These are phyloP conservation scores for Trimorus sp. DNA, from an alignment of 2,888 invertebrate genomes.

Conservation along the genomic window DNA sequence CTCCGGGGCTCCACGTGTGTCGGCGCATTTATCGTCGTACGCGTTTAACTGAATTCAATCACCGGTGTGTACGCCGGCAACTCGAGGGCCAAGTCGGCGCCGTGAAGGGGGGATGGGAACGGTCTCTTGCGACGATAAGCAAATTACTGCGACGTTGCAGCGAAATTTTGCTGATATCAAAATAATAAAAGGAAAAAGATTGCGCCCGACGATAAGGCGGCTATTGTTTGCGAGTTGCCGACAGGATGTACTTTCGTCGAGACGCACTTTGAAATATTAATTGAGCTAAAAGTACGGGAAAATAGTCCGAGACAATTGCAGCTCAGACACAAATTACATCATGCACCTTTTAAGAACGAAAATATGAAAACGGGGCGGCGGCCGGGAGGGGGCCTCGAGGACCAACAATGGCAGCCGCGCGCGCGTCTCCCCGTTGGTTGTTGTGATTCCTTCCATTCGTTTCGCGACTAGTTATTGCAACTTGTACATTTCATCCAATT, in stretches of 20 bases:
- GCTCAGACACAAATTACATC: constrained; percentile 55
- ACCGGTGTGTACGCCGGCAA: background rate
- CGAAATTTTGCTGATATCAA: constrained; percentile 39
- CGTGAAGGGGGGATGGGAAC: too few relatives aligned
- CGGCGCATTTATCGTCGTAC: constrained; percentile 29
- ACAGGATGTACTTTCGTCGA: constrained; percentile 47
- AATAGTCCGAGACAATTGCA: constrained; percentile 53
- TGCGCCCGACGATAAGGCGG: constrained; percentile 29
- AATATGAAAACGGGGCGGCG: constrained; percentile 30
- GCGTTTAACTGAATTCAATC: constrained; percentile 36
- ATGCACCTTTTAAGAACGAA: constrained; percentile 45
- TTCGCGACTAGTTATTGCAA: constrained; percentile 59
- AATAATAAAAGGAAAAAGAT: constrained; percentile 43
- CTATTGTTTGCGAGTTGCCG: constrained; percentile 49
- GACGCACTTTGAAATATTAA: constrained; percentile 58
- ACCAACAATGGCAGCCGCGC: background rate
- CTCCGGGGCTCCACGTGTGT: constrained; percentile 46
- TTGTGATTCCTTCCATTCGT: constrained; percentile 45
- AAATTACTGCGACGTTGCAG: constrained; percentile 13
- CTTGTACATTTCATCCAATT: constrained; percentile 59
- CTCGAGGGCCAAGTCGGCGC: too few relatives aligned
- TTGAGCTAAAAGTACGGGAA: constrained; percentile 50
- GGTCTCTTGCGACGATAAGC: constrained; percentile 7
- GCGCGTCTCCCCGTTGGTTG: constrained; percentile 27
- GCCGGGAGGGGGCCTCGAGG: background rate